phyloP scores from a whole-genome alignment of 2,113 vertebrate species.

The Catagonus wagneri region DNA sequence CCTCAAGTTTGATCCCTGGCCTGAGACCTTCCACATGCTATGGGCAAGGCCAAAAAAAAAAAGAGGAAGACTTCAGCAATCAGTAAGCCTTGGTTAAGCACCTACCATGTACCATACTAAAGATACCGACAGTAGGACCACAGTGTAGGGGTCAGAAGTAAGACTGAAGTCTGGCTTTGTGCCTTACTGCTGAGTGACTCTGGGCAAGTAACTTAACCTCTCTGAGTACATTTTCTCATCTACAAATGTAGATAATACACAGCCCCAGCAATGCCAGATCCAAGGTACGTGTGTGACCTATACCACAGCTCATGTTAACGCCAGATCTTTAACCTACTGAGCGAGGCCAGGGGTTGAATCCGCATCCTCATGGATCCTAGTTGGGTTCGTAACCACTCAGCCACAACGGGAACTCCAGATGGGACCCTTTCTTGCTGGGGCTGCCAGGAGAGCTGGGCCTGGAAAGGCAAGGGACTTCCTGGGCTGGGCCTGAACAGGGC shows the following conservation, averaged over 20 bases:
- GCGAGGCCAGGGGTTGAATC: too few species aligned
- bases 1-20: too few species aligned
- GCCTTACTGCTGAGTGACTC: not conserved
- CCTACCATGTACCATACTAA: not conserved
- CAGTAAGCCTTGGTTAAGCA: not conserved
- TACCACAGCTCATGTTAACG: too few species aligned
- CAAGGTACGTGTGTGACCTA: too few species aligned
- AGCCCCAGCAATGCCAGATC: too few species aligned
- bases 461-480: not conserved
- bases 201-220: not conserved
- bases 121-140: not conserved
- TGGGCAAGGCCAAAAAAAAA: too few species aligned
- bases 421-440: not conserved
- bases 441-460: not conserved
- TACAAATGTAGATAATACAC: not conserved
- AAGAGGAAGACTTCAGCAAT: not conserved
- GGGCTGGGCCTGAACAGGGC: not conserved
- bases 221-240: not conserved
- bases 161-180: not conserved
- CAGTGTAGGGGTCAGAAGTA: not conserved
- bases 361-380: too few species aligned
- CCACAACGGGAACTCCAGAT: not conserved
- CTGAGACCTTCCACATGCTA: too few species aligned
- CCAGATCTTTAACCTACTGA: too few species aligned
- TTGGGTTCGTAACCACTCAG: too few species aligned